Conservation (phyloP, 1,140 invertebrate species). For the Drosophila ohnishii region DNA sequence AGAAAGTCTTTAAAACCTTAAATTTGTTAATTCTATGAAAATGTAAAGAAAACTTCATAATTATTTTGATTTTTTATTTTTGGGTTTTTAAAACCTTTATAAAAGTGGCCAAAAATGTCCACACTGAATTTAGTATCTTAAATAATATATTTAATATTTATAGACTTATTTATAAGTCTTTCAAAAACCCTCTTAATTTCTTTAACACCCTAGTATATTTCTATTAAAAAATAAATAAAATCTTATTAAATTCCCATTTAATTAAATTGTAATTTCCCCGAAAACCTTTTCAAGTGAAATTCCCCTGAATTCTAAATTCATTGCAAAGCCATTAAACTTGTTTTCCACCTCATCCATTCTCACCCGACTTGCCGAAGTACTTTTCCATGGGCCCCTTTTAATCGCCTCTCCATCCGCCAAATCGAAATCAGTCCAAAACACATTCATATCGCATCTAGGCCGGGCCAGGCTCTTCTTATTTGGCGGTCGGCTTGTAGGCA, state of each 20-base stretch:
- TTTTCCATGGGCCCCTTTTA: slow-evolving; percentile 34
- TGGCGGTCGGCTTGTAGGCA: slow-evolving; percentile 43
- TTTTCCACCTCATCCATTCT: slow-evolving; percentile 19
- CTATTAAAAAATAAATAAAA: not conserved
- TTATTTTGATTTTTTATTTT: too few species aligned
- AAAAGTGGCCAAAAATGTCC: too few species aligned
- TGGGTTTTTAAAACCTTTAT: too few species aligned
- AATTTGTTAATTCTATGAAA: not conserved
- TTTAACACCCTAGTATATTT: too few species aligned
- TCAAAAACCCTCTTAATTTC: not conserved
- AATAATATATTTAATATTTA: too few species aligned
- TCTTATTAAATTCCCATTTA: not conserved
- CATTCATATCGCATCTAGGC: slow-evolving; percentile 45
- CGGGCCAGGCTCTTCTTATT: slow-evolving; percentile 10
- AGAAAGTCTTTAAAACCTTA: not conserved
- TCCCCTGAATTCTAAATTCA: slow-evolving; percentile 18
- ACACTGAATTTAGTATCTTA: too few species aligned
- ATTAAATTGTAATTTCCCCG: not conserved
- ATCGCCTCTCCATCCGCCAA: slow-evolving; percentile 18
- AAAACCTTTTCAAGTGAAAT: slow-evolving; percentile 8
- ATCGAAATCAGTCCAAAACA: slow-evolving; percentile 27
- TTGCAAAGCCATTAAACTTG: not conserved
- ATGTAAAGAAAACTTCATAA: too few species aligned
- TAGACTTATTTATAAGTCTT: not conserved
- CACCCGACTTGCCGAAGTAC: not conserved